These are phyloP conservation scores for Arctia plantaginis DNA, from an alignment of 2,888 invertebrate genomes.

Conservation along the genomic window DNA sequence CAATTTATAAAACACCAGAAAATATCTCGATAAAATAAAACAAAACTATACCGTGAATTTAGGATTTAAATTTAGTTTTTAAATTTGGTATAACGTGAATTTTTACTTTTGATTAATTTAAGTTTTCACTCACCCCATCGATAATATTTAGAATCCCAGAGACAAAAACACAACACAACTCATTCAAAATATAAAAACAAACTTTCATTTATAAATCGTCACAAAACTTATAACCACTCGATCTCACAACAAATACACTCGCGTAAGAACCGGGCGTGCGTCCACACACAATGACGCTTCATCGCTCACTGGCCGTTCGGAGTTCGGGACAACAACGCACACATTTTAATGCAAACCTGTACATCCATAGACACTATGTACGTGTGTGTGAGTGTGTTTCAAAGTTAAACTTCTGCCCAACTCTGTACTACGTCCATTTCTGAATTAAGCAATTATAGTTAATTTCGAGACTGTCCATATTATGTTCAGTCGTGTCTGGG, in stretches of 20 bases:
- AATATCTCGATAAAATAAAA: not conserved
- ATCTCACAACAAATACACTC: conserved; percentile 49
- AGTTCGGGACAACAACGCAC: conserved; percentile 38
- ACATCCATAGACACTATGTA: not conserved
- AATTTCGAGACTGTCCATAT: conserved; percentile 83
- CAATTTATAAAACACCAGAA: not conserved
- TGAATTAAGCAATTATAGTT: conserved; percentile 87
- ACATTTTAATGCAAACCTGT: conserved; percentile 26
- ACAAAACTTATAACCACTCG: conserved; percentile 46
- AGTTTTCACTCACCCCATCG: conserved; percentile 11
- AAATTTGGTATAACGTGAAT: not conserved
- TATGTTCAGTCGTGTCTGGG: conserved; percentile 78
- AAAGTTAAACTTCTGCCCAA: conserved; percentile 49
- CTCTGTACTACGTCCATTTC: conserved; percentile 56
- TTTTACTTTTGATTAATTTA: not conserved
- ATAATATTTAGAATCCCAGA: conserved; percentile 3
- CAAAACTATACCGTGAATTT: not conserved
- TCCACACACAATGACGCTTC: conserved; percentile 31
- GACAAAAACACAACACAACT: not conserved
- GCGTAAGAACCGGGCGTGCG: conserved; percentile 24
- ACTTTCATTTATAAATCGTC: conserved; percentile 44
- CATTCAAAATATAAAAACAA: conserved; percentile 15
- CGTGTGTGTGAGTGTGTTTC: conserved; percentile 14
- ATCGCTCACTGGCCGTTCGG: conserved; percentile 41
- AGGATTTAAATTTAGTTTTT: not conserved